These are phyloP conservation scores for Scrobipalpa atriplicella DNA, from an alignment of 2,888 invertebrate species.

Conservation along the genomic window DNA sequence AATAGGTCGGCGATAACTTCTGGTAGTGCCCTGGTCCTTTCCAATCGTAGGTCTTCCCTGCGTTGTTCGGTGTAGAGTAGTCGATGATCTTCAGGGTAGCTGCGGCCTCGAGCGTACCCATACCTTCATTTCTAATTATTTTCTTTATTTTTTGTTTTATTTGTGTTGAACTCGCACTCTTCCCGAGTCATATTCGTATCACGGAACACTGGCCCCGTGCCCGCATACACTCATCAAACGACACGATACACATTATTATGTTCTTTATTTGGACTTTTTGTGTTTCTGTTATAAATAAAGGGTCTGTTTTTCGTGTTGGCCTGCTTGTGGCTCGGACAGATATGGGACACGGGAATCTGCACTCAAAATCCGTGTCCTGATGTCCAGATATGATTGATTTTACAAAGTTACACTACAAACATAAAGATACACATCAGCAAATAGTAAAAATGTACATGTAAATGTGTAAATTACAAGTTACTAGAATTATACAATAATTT, in stretches of 20 bases:
- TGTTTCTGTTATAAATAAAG: slow-evolving; percentile 53
- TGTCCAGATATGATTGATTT: background rate
- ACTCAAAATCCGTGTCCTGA: background rate
- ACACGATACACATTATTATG: slow-evolving; percentile 68
- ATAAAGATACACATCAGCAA: background rate
- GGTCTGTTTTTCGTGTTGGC: slow-evolving; percentile 69
- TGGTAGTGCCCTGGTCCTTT: slow-evolving; percentile 53
- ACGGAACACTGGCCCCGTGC: slow-evolving; percentile 65
- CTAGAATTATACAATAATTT: too few species aligned
- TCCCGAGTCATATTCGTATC: slow-evolving; percentile 75
- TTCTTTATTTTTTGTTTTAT: slow-evolving; percentile 46
- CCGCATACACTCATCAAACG: slow-evolving; percentile 65
- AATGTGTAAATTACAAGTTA: too few species aligned
- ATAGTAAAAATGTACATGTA: background rate
- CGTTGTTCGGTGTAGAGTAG: slow-evolving; percentile 71
- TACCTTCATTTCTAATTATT: slow-evolving; percentile 46
- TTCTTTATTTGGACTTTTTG: slow-evolving; percentile 48
- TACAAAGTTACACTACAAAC: background rate
- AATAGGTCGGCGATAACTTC: slow-evolving; percentile 47
- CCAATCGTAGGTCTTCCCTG: slow-evolving; percentile 55
- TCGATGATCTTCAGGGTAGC: slow-evolving; percentile 63
- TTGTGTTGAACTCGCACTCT: slow-evolving; percentile 61
- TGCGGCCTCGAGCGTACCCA: slow-evolving; percentile 60
- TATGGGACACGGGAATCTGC: slow-evolving; percentile 53
- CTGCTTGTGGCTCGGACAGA: slow-evolving; percentile 66